These are phyloP conservation scores for Pseudocheirus occidentalis DNA, from an alignment of 2,797 vertebrate genomes.

Conservation along the genomic window DNA sequence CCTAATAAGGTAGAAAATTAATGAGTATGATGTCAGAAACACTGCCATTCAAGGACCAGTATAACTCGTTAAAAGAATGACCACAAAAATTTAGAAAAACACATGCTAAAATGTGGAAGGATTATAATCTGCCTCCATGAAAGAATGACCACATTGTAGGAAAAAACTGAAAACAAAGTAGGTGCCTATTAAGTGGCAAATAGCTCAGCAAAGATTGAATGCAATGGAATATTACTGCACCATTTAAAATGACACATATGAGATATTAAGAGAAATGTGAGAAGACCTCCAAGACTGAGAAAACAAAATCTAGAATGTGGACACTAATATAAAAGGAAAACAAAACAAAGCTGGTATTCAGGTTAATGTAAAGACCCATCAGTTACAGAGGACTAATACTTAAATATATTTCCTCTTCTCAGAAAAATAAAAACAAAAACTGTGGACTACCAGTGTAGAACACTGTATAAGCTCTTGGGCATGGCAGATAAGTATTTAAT, in stretches of 20 bases:
- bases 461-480: background rate
- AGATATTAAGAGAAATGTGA: background rate
- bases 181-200: background rate
- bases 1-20: background rate
- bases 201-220: background rate
- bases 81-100: background rate
- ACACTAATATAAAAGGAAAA: background rate
- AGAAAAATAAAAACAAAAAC: background rate
- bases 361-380: background rate
- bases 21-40: background rate
- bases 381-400: background rate
- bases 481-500: background rate
- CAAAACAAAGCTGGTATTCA: background rate
- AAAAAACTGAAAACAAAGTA: background rate
- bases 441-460: background rate
- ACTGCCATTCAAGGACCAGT: background rate
- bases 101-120: background rate
- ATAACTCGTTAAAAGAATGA: background rate
- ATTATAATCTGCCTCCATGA: background rate
- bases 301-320: background rate
- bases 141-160: background rate
- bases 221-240: background rate
- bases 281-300: background rate
- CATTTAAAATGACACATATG: background rate
- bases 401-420: background rate